phyloP scores from a whole-genome alignment of 2,797 vertebrate genomes.

The Coluber constrictor region DNA sequence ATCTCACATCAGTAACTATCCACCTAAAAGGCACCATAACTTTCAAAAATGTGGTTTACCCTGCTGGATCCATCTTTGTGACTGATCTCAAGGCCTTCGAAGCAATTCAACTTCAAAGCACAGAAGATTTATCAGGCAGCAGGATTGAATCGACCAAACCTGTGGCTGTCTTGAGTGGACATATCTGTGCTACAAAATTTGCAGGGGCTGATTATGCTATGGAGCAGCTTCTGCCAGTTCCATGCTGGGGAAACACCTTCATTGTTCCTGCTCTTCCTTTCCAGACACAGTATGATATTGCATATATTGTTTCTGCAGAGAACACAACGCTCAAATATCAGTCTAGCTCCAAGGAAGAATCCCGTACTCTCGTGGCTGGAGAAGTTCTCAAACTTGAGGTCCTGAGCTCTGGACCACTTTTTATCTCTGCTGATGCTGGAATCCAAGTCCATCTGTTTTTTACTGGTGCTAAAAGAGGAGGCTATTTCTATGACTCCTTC shows the following conservation, averaged over 20 bases:
- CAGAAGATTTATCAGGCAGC: slow-evolving; percentile 59
- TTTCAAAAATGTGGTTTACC: slow-evolving; percentile 52
- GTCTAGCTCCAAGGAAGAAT: fast-evolving
- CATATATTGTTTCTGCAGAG: slow-evolving; percentile 71
- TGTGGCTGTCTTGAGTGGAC: slow-evolving; percentile 71
- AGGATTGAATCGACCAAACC: slow-evolving; percentile 64
- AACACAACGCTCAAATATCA: slow-evolving; percentile 53
- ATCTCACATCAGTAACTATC: neutral
- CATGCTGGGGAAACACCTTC: slow-evolving; percentile 74
- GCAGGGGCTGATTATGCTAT: slow-evolving; percentile 64
- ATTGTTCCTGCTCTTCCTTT: slow-evolving; percentile 68
- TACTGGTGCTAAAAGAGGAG: fast-evolving
- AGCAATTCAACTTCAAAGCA: slow-evolving; percentile 73
- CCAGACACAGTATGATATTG: slow-evolving; percentile 57
- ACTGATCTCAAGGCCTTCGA: slow-evolving; percentile 70
- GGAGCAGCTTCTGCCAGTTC: slow-evolving; percentile 77
- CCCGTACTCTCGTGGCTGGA: slow-evolving; percentile 36
- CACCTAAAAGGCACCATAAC: neutral
- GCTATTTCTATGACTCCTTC: slow-evolving; percentile 63
- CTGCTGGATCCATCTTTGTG: slow-evolving; percentile 13
- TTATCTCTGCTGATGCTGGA: too few species aligned
- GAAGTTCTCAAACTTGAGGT: too few species aligned
- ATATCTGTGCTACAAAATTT: slow-evolving; percentile 68
- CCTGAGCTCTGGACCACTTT: too few species aligned
- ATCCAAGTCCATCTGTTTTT: too few species aligned